Base-by-base conservation (phyloP, 2,888 invertebrate species). In the Oithona nana region DNA sequence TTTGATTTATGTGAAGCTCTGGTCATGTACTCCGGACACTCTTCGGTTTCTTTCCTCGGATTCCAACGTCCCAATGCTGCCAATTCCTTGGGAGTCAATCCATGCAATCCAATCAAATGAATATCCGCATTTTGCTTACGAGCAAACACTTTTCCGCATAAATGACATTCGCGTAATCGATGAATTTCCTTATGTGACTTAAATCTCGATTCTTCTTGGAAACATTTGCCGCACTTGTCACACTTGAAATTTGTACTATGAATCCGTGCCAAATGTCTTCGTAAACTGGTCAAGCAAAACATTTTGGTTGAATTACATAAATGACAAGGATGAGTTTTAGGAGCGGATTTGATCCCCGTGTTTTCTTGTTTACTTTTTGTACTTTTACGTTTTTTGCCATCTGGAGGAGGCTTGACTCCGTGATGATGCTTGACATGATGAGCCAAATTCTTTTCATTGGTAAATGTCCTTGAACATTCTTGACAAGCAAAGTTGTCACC, bases 181-280 rank as follows among this genome's bases (percentile, higher is more conserved):
- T 59, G 59, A 22, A 59, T 30, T 28, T 59, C 39, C 20, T 48
- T 48, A 48, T 59, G 59, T 6, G 59, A 39, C 16, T 59, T 28
- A 20, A 48, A 59, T 28, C 28, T 39, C 24, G 16, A 20, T 26
- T 54, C 26, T 11, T 54, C 24, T 26, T 54, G 22, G 54, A 24
- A 54, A 16, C 54, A 20, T 48, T 59, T 59, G 22, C 26, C 26
- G 16, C 59, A 59, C 26, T 39, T 28, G 2, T 59, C 59, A 48
- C 59, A 59, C 26, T 59, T 59, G 28, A 48, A 59, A 26, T 59
- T 59, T 31, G 59, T 59, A 24, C 59, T 59, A 48, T 59, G 59
- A 3, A 54, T 54, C 16, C 59, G 30, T 3, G 59, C 59, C 11
- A 59, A 39, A 22, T 59, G 59, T 26, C 59, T n/a, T 22, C 59